phyloP scores from a whole-genome alignment of 2,113 vertebrate genomes.

The Cisticola juncidis region DNA sequence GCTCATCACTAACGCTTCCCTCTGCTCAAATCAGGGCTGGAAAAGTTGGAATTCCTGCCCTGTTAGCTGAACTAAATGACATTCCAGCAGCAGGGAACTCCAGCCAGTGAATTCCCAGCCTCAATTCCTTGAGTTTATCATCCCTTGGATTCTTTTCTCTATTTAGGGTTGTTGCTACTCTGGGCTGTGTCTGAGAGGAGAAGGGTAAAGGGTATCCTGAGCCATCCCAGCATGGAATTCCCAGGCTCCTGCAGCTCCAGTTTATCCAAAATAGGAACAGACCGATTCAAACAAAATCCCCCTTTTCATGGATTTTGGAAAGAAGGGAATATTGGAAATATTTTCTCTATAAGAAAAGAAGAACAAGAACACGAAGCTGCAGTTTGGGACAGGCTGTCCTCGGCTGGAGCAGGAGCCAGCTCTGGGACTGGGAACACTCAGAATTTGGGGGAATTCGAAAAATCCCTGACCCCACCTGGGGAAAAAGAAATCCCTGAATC shows the following conservation, averaged over 20 bases:
- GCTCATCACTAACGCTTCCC: not conserved
- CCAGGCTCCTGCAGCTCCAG: not conserved
- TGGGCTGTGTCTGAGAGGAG: not conserved
- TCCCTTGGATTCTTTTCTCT: conserved; percentile 27
- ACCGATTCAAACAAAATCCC: not conserved
- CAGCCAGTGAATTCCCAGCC: conserved; percentile 61
- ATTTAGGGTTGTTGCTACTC: conserved; percentile 13
- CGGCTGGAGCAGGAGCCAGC: not conserved
- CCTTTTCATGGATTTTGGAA: not conserved
- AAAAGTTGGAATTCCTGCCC: not conserved
- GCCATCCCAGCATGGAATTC: not conserved
- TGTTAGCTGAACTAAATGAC: conserved; percentile 25
- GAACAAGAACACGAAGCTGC: not conserved
- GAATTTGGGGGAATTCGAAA: not conserved
- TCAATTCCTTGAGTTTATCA: conserved; percentile 10
- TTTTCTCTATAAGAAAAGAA: not conserved
- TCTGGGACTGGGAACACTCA: not conserved
- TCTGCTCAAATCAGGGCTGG: not conserved
- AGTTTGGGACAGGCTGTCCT: not conserved
- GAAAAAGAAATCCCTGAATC: too few relatives aligned
- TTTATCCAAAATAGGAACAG: not conserved
- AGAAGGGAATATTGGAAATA: not conserved
- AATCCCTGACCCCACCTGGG: not conserved
- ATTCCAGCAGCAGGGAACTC: conserved; percentile 46
- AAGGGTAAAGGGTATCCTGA: not conserved